Conservation (phyloP, 2,888 invertebrate species). For the Lycocerus yunnanus region DNA sequence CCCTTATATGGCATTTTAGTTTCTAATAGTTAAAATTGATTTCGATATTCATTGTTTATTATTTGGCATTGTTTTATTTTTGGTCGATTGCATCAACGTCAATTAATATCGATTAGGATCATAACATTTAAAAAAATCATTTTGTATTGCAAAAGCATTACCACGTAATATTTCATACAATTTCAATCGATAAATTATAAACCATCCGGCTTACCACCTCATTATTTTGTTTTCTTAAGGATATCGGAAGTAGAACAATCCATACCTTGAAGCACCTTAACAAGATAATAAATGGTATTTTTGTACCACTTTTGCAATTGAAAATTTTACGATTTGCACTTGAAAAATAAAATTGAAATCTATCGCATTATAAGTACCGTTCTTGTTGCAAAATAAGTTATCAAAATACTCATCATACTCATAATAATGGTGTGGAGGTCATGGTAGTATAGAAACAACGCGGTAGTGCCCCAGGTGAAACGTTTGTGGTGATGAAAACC, state of each 20-base stretch:
- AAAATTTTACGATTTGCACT: background rate
- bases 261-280: slow-evolving; percentile 10
- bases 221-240: background rate
- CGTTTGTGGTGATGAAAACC: slow-evolving; percentile 20
- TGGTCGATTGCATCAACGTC: background rate
- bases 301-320: slow-evolving; percentile 21
- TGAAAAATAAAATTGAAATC: background rate
- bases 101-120: background rate
- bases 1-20: background rate
- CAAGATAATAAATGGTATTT: slow-evolving; percentile 19
- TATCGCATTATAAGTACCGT: background rate
- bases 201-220: background rate
- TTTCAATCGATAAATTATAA: background rate
- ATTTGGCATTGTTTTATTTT: background rate
- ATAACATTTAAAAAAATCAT: background rate
- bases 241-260: slow-evolving; percentile 21
- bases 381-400: background rate
- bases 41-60: background rate
- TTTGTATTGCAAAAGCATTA: background rate
- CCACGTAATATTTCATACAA: background rate
- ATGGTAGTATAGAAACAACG: slow-evolving; percentile 22
- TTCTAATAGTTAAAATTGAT: background rate
- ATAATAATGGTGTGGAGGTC: slow-evolving; percentile 10
- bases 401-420: slow-evolving; percentile 1
- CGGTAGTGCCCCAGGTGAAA: slow-evolving; percentile 23